Conservation (phyloP, 2,797 vertebrate species). For the Phataginus tetradactyla region DNA sequence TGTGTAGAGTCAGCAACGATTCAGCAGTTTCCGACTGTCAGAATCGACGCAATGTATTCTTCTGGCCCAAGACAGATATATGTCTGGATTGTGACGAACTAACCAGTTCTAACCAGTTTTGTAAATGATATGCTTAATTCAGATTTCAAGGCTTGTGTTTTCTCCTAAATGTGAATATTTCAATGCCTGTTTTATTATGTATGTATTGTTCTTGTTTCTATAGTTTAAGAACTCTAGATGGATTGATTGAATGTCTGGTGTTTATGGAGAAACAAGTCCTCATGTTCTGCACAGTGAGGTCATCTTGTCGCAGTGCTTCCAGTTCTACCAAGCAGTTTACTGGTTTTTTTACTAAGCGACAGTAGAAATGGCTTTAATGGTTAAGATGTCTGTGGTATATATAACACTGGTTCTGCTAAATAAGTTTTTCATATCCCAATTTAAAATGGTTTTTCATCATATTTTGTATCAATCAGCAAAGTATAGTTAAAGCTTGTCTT, state of each 20-base stretch:
- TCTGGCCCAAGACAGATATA: conserved; percentile 74
- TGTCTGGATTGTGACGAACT: conserved; percentile 67
- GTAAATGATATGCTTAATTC: conserved; percentile 67
- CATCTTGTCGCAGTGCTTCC: conserved; percentile 52
- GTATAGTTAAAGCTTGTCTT: conserved; percentile 89
- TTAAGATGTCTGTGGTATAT: conserved; percentile 79
- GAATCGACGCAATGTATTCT: conserved; percentile 55
- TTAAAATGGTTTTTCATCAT: conserved; percentile 75
- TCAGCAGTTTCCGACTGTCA: background rate
- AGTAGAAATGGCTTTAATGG: conserved; percentile 79
- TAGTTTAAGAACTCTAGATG: conserved; percentile 78
- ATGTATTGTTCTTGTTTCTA: conserved; percentile 61
- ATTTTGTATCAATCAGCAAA: conserved; percentile 79
- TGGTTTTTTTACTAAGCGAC: conserved; percentile 71
- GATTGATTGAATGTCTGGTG: background rate
- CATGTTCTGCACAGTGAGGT: background rate
- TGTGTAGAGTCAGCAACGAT: conserved; percentile 55
- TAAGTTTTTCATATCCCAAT: conserved; percentile 72
- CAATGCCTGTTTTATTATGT: conserved; percentile 55
- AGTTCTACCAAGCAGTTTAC: conserved; percentile 58
- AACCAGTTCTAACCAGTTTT: conserved; percentile 59
- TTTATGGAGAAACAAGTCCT: conserved; percentile 57
- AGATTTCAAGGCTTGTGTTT: conserved; percentile 57
- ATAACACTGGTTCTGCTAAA: conserved; percentile 80
- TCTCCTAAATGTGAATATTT: conserved; percentile 73